Evolutionary conservation across 1,140 invertebrate species (phyloP), one percentile per base, ranked within the genome.

Genomic region (Schlechtendalia chinensis): DNA sequence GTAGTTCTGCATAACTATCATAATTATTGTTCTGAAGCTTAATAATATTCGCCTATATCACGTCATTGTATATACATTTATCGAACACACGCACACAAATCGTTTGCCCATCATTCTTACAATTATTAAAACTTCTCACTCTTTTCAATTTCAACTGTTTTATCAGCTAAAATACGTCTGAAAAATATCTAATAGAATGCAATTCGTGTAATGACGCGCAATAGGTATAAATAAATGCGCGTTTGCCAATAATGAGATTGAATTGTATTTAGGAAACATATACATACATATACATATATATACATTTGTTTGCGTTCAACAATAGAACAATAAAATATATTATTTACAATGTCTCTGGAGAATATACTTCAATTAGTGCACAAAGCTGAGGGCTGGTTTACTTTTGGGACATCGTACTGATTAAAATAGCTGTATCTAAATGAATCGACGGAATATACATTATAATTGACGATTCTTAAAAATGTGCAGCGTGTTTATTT

Each of bases 401-500:
- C 29, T 45, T 32, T 65, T 65, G 29, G 29, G 32, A 39, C 29
- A 5, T 39, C 3, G 32, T n/a, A 39, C 10, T 65, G 39, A 65
- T 65, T 65, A 65, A 45, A 17, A 61, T 29, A 61, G 24, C 59
- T 8, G 32, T 6, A 27, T 61, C 59, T 29, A 16, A 29, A 61
- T 61, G 24, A 29, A 61, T 17, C 27, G 59, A 61, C 24, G 27
- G 24, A 27, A 27, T 61, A 61, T n/a, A n/a, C n/a, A n/a, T n/a
- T n/a, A n/a, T 61, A 39, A 39, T 39, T 8, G 32, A 39, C 32
- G 8, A 4, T 39, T 39, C 32, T 39, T 39, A 8, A 39, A 39
- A 39, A 39, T 39, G 32, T 65, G n/a, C n/a, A n/a, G n/a, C n/a
- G n/a, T 65, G 61, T 39, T 39, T 67, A 67, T 19, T 39, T 65